phyloP scores from a whole-genome alignment of 2,113 vertebrate species.

The Cepphus grylle region DNA sequence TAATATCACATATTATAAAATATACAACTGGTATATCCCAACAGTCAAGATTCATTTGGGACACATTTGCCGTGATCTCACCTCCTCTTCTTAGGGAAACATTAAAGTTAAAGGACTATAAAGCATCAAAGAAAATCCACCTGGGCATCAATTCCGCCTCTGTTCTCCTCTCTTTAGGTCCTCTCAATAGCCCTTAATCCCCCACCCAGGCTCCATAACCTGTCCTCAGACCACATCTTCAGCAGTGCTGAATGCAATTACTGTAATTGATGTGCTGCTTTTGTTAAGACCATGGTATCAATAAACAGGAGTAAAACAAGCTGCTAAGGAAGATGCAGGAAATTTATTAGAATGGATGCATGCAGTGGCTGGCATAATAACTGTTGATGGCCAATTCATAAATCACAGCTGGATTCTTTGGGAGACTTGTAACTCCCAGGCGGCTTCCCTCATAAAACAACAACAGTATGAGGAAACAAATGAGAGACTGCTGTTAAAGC shows the following conservation, averaged over 20 bases:
- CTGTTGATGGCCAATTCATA: slow-evolving; percentile 57
- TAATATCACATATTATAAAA: neutral
- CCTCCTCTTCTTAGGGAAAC: neutral
- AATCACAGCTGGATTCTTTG: slow-evolving; percentile 56
- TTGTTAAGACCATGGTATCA: slow-evolving; percentile 54
- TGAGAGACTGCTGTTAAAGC: neutral
- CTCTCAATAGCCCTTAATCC: slow-evolving; percentile 23
- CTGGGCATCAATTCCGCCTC: neutral
- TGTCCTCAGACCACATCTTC: neutral
- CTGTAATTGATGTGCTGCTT: slow-evolving; percentile 43
- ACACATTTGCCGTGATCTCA: neutral
- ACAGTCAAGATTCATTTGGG: neutral
- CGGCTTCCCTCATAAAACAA: slow-evolving; percentile 32
- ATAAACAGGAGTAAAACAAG: slow-evolving; percentile 39
- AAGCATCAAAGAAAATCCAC: neutral
- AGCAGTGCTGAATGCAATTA: slow-evolving; percentile 14
- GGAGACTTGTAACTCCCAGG: slow-evolving; percentile 28
- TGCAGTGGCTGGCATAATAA: slow-evolving; percentile 42
- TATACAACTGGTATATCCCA: neutral
- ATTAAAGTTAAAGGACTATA: neutral
- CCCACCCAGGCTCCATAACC: neutral
- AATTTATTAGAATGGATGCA: slow-evolving; percentile 48
- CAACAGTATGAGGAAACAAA: slow-evolving; percentile 11
- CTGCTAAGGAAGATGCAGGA: slow-evolving; percentile 36
- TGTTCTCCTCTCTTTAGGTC: neutral